Evolutionary conservation across 2,888 invertebrate genomes (phyloP), one percentile per base, ranked within the genome.

Genomic region (Meloe dianella): DNA sequence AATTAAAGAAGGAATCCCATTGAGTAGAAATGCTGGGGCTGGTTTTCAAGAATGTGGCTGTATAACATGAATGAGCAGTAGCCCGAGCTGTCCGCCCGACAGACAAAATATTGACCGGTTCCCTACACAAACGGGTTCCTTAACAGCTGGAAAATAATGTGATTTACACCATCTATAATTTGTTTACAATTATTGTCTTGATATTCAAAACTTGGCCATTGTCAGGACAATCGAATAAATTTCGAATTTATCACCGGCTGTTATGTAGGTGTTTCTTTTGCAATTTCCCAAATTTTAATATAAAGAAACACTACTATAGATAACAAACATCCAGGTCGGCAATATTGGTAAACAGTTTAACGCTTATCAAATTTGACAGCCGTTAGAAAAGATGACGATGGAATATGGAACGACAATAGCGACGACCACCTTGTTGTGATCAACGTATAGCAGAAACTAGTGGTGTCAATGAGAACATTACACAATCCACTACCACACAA

Each of bases 121-220:
- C 73, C 68, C 62, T 79, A 65, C 77, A 78, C 79, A 80, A 80
- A 81, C 79, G 79, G 71, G 79, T 78, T 79, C 74, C 74, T 77
- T 74, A 77, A 77, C 76, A 80, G 79, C 80, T 79, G 74, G 78
- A 79, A 78, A 78, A 78, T 78, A 73, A 75, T 74, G 75, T 77
- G 78, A 80, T 79, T 79, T 80, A 80, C 75, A 70, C 63, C 62
- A 67, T 68, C 73, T 70, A 74, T 79, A 77, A 78, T 78, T 78
- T 77, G 80, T 78, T 77, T 76, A 76, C 73, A 77, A 74, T 76
- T 73, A 78, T 76, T 76, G 76, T 76, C 70, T 69, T 60, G 65
- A 71, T 61, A 60, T 51, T 65, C 57, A 54, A n/a, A 61, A 54
- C 35, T 61, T 41, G 60, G 10, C 54, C 57, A 65, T 65, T 67